A percentile compares a stretch with the other conserved stretches of the same genome.
Evolutionary conservation across 2,113 vertebrate species (phyloP).

Genomic region (Epinephelus lanceolatus): DNA sequence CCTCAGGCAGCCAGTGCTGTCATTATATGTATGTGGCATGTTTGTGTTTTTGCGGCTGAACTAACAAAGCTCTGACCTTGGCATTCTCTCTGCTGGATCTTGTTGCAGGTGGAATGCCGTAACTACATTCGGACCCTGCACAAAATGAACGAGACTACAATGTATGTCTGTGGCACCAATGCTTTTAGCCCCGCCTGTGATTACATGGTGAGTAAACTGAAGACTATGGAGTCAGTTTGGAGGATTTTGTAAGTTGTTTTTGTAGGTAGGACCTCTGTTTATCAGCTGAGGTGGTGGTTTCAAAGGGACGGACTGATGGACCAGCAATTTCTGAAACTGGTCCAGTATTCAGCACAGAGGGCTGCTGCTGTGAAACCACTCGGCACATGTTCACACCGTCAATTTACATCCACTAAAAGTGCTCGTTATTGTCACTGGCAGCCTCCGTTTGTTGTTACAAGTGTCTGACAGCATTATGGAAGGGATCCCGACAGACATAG

Average conservation of each 20-base stretch:
- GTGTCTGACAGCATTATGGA: no score
- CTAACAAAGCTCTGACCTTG: conserved; percentile 71
- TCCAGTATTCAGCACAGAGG: no score
- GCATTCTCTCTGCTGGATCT: conserved; percentile 61
- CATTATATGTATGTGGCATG: conserved; percentile 21
- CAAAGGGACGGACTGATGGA: no score
- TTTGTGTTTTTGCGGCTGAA: conserved; percentile 69
- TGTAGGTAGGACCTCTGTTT: background rate
- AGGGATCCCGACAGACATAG: no score
- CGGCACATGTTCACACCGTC: no score
- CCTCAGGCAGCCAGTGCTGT: conserved; percentile 8
- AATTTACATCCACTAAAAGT: no score
- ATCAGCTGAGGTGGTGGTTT: background rate
- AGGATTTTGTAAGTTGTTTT: background rate
- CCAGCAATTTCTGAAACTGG: no score
- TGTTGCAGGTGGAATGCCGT: conserved; percentile 85
- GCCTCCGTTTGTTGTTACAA: no score
- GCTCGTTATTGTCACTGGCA: no score
- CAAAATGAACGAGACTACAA: conserved; percentile 73
- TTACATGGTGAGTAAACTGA: conserved; percentile 78
- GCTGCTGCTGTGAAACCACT: no score
- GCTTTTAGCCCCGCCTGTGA: conserved; percentile 86
- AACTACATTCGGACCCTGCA: conserved; percentile 87
- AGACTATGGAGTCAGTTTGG: no score
- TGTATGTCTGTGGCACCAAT: conserved; percentile 87